phyloP scores from a whole-genome alignment of 2,888 invertebrate genomes.

The Apoderus coryli region DNA sequence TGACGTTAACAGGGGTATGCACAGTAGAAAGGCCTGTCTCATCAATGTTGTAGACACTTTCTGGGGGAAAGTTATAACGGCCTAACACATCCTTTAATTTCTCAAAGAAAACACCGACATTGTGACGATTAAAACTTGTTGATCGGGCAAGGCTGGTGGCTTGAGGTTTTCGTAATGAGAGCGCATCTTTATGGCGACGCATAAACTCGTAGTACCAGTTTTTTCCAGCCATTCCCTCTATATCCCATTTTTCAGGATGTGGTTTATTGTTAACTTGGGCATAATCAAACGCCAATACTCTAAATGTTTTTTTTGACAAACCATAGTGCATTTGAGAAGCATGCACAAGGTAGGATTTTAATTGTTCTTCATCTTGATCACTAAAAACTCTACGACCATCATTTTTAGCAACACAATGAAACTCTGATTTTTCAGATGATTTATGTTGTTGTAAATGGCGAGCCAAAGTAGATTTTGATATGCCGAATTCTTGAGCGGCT shows the following conservation, averaged over 20 bases:
- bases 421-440: constrained; percentile 1
- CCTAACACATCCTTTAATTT: constrained; percentile 8
- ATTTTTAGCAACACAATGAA: constrained; percentile 3
- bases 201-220: constrained; percentile 14
- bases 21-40: constrained; percentile 21
- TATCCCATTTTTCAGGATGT: constrained; percentile 15
- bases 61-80: constrained; percentile 9
- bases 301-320: constrained; percentile 10
- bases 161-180: constrained; percentile 14
- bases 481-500: too few species aligned
- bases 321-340: constrained; percentile 12
- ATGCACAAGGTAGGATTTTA: constrained; percentile 4
- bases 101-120: constrained; percentile 16
- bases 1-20: constrained; percentile 19
- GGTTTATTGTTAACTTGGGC: constrained; percentile 17
- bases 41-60: constrained; percentile 20
- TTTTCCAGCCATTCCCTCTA: constrained; percentile 12
- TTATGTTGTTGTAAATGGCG: constrained; percentile 1
- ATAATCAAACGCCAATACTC: constrained; percentile 13
- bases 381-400: constrained; percentile 5
- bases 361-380: constrained; percentile 2
- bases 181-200: constrained; percentile 9
- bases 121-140: constrained; percentile 20
- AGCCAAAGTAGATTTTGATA: constrained; percentile 1
- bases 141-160: constrained; percentile 20